Base-by-base conservation (phyloP, 1,140 invertebrate genomes). In the Galleria mellonella region DNA sequence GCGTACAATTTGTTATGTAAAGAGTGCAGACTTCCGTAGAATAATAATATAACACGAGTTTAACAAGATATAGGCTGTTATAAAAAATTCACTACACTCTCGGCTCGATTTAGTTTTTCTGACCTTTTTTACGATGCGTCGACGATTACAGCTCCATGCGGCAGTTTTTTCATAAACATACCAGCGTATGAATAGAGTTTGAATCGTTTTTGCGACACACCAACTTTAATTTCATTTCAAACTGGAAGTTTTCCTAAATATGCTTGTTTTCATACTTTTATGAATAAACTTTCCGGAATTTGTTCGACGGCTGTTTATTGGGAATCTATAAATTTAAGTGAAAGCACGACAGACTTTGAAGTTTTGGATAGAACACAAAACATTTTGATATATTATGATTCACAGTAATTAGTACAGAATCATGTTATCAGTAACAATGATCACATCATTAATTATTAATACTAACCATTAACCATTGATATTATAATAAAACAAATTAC, bases 21-120 rank as follows among this genome's bases (percentile, higher is more conserved):
- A 53, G 51, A 55, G 43, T 29, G 11, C 30, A 32, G 30, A 32
- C 9, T 9, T 11, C 9, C 11, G 9, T n/a, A 32, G 30, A n/a
- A 32, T 32, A 32, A 11, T 32, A 11, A 9, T 51, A 51, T 51
- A 54, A 55, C 51, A 59, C 51, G 35, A 49, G 46, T 40, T 58
- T 56, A 55, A 56, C 60, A 61, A 53, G 54, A 68, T 55, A 67
- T 52, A 60, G 55, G 56, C 38, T 35, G 45, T 41, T 53, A 63
- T 70, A 65, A 68, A 73, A 69, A 63, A 70, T 65, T 70, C 62
- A 70, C 53, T 47, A 62, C 49, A 48, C 29, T 57, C 17, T 23
- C 17, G 17, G 6, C 17, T 55, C 53, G 48, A 63, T 60, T 62
- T 51, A 43, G 48, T 60, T 60, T 68, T 60, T 57, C 49, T 58